Conservation (phyloP, 2,797 vertebrate genomes). For the Luscinia megarhynchos region DNA sequence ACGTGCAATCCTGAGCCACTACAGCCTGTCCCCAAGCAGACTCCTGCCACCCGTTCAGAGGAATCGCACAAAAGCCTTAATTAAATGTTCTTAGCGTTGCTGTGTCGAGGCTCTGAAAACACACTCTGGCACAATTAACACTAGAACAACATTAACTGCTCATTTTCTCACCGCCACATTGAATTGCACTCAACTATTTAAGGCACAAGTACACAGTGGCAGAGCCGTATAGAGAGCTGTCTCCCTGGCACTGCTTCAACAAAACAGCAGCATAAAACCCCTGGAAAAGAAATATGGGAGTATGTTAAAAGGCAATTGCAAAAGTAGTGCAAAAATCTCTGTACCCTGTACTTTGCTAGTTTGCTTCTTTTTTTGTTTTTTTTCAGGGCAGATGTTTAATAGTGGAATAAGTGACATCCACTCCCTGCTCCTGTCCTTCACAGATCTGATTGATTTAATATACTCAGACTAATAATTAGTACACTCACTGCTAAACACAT, state of each 20-base stretch:
- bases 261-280: background rate
- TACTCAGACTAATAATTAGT: background rate
- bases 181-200: background rate
- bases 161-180: background rate
- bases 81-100: background rate
- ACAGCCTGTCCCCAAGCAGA: background rate
- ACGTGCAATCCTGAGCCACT: fast-evolving
- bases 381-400: background rate
- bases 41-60: background rate
- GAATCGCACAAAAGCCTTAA: slow-evolving; percentile 8
- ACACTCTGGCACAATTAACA: slow-evolving; percentile 33
- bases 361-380: background rate
- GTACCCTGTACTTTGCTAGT: background rate
- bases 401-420: background rate
- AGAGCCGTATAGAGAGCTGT: background rate
- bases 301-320: background rate
- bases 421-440: background rate
- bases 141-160: slow-evolving; percentile 19
- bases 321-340: background rate
- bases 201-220: background rate
- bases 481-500: background rate
- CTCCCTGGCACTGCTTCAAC: slow-evolving; percentile 6
- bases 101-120: slow-evolving; percentile 12
- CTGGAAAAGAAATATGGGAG: background rate
- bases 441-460: background rate